Evolutionary conservation across 2,888 invertebrate species (phyloP), one percentile per base, ranked within the genome.

Genomic region (Pedicia rivosa): DNA sequence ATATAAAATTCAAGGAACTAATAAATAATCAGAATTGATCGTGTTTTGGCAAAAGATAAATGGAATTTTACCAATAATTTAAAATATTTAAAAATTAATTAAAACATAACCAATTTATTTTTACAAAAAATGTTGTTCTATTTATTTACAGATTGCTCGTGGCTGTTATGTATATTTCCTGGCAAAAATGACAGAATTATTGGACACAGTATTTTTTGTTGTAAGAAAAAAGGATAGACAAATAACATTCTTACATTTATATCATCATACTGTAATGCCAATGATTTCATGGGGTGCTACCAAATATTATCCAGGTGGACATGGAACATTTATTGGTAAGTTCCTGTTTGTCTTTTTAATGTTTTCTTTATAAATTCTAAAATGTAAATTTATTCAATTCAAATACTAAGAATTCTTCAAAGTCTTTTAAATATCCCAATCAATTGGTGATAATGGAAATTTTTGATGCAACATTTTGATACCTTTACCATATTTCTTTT

Each of bases 181-280:
- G 47, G 84, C 87, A 38, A 92, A 92, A 64, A 76, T 91, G 44
- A 76, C 84, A 2, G 92, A 92, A 56, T 72, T 92, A 4, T 67
- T 90, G 35, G 91, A 92, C 54, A 91, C 91, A 1, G 75, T 91
- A 15, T 92, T 92, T 68, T 94, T 94, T 62, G 83, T 92, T 13
- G 66, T 92, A 49, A 70, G 92, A 36, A 94, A 94, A 65, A 92
- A 91, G 52, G 75, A 84, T 45, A 72, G 74, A 6, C 92, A 94
- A 63, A 77, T 92, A 35, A 81, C 86, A 1, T 84, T 87, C 56
- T 72, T 94, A 37, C 92, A 94, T 53, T 70, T 92, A 49, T 90
- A 91, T 54, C 94, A 94, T 57, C 92, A 94, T 55, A 84, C 88
- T 0, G 82, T 88, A 30, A 94, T 94, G 92, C 90, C 91, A 2